A percentile compares a stretch with the other conserved stretches of the same genome.
These are phyloP conservation scores for Australoheros facetus DNA, from an alignment of 2,797 vertebrate genomes.

Conservation along the genomic window DNA sequence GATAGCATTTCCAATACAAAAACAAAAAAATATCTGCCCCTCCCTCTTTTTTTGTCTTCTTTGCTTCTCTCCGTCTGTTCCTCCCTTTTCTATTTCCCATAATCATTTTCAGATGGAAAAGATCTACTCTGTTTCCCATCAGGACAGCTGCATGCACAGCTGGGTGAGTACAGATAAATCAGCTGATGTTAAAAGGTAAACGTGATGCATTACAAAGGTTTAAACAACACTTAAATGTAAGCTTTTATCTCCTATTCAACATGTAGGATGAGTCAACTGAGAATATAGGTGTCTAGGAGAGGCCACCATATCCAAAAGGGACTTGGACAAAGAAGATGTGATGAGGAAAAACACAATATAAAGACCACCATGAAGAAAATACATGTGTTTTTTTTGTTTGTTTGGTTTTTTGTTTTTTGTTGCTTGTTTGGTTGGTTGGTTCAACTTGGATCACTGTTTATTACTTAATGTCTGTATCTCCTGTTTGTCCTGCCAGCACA, in stretches of 20 bases:
- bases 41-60: slow-evolving; percentile 22
- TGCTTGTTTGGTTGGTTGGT: neutral
- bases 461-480: neutral
- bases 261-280: slow-evolving; percentile 5
- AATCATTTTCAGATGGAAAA: slow-evolving; percentile 57
- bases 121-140: slow-evolving; percentile 30
- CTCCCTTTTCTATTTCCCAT: slow-evolving; percentile 39
- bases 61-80: slow-evolving; percentile 18
- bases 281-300: neutral
- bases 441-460: neutral
- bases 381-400: neutral
- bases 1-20: slow-evolving; percentile 52
- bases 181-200: slow-evolving; percentile 34
- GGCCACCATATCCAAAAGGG: neutral
- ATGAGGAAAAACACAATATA: slow-evolving; percentile 5
- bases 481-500: slow-evolving; percentile 44
- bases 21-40: slow-evolving; percentile 37
- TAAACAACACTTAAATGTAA: neutral
- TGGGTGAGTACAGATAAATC: slow-evolving; percentile 20
- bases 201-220: slow-evolving; percentile 16
- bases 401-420: too few species aligned
- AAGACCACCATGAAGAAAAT: slow-evolving; percentile 7
- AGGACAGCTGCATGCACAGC: slow-evolving; percentile 34
- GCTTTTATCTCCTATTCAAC: neutral
- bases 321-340: slow-evolving; percentile 13